phyloP scores from a whole-genome alignment of 2,113 vertebrate genomes.

The Elgaria multicarinata region DNA sequence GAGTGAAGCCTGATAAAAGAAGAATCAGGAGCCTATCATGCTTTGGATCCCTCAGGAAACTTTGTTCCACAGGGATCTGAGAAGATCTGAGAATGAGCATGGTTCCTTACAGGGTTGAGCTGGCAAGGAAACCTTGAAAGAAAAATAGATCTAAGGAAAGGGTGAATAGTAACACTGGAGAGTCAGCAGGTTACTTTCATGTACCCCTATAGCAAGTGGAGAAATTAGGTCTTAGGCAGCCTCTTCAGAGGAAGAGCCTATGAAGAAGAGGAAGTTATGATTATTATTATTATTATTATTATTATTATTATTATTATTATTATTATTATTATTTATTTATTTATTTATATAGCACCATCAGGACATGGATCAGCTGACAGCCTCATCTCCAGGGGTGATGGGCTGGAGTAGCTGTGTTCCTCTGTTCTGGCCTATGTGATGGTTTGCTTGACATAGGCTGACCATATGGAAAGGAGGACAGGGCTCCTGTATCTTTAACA shows the following conservation, averaged over 20 bases:
- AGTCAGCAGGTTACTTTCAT: background rate
- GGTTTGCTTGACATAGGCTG: too few species aligned
- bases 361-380: background rate
- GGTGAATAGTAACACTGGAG: background rate
- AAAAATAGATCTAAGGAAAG: background rate
- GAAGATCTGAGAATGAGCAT: slow-evolving; percentile 6
- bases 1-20: background rate
- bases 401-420: background rate
- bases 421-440: background rate
- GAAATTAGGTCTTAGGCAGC: background rate
- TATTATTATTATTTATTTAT: too few species aligned
- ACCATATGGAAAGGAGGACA: too few species aligned
- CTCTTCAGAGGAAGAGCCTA: background rate
- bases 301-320: too few species aligned
- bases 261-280: background rate
- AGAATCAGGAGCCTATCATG: background rate
- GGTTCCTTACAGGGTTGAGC: too few species aligned
- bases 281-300: too few species aligned
- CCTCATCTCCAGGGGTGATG: background rate
- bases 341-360: too few species aligned
- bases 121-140: background rate
- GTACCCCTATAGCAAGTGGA: background rate
- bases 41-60: slow-evolving; percentile 20
- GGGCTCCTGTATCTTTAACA: too few species aligned
- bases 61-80: background rate